Evolutionary conservation across 37 sponge, comb jelly and placozoan genomes (phyloP).

Genomic region (Spongilla lacustris): DNA sequence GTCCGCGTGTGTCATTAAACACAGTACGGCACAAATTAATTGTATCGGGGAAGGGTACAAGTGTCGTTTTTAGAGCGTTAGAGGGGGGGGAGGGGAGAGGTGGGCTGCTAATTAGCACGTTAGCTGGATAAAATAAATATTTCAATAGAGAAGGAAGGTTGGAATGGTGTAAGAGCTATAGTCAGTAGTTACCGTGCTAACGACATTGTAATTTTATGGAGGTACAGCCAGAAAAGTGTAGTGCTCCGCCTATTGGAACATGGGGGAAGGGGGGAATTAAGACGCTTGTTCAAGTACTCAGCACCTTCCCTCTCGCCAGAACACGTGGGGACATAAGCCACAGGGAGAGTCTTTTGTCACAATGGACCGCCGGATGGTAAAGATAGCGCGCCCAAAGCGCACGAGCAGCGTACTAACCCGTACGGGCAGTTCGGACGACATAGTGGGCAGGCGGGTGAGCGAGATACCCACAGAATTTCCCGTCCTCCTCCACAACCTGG

Average conservation of each 20-base stretch:
- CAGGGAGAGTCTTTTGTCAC: not conserved
- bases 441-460: not conserved
- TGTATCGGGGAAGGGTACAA: not conserved
- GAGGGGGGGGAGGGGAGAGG: not conserved
- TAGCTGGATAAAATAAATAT: too few species aligned
- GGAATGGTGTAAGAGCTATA: not conserved
- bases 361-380: not conserved
- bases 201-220: not conserved
- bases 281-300: too few species aligned
- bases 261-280: too few species aligned
- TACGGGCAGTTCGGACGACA: not conserved
- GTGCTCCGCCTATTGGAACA: too few species aligned
- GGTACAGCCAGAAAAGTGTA: not conserved
- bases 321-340: not conserved
- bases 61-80: too few species aligned
- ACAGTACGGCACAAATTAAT: not conserved
- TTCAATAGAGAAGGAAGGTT: too few species aligned
- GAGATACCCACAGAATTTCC: conserved; percentile 37
- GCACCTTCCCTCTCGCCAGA: not conserved
- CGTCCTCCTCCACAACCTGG: not conserved
- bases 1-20: not conserved
- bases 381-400: not conserved
- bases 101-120: not conserved
- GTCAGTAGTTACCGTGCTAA: not conserved
- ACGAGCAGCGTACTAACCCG: not conserved